A percentile compares a stretch with the other conserved stretches of the same genome.
These are phyloP conservation scores for Peromyscus attwateri DNA, from an alignment of 2,797 vertebrate species.

Conservation along the genomic window DNA sequence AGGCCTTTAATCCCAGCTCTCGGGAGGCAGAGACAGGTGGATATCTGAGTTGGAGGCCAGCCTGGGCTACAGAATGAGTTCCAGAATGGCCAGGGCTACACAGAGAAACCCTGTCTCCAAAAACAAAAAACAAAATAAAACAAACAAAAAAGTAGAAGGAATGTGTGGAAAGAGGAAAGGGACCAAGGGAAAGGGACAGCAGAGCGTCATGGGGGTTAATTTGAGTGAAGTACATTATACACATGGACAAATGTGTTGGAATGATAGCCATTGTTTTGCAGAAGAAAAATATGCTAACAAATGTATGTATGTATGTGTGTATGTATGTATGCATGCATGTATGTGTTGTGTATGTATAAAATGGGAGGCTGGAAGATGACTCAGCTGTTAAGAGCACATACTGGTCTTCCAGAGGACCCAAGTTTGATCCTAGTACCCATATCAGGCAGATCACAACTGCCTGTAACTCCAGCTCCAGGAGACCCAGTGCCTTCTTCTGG, in stretches of 20 bases:
- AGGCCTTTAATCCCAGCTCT: neutral
- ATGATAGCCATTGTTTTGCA: neutral
- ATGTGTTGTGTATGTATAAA: neutral
- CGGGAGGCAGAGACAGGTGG: neutral
- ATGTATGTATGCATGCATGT: neutral
- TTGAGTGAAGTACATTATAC: neutral
- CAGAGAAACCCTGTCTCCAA: neutral
- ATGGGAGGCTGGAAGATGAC: neutral
- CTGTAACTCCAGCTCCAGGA: neutral
- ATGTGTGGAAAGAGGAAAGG: neutral
- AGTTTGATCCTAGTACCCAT: neutral
- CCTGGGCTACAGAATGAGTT: neutral
- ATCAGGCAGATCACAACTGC: neutral
- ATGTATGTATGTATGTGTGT: neutral
- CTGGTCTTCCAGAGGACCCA: neutral
- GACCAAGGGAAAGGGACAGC: neutral
- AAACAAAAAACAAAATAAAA: neutral
- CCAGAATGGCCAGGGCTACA: neutral
- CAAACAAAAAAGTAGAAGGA: neutral
- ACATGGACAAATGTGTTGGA: neutral
- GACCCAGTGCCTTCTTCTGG: neutral
- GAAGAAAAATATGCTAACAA: neutral
- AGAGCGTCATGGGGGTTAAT: too few relatives aligned
- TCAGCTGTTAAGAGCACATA: neutral
- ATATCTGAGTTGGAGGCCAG: neutral